phyloP scores from a whole-genome alignment of 2,797 vertebrate species.

The Nannoperca obscura region DNA sequence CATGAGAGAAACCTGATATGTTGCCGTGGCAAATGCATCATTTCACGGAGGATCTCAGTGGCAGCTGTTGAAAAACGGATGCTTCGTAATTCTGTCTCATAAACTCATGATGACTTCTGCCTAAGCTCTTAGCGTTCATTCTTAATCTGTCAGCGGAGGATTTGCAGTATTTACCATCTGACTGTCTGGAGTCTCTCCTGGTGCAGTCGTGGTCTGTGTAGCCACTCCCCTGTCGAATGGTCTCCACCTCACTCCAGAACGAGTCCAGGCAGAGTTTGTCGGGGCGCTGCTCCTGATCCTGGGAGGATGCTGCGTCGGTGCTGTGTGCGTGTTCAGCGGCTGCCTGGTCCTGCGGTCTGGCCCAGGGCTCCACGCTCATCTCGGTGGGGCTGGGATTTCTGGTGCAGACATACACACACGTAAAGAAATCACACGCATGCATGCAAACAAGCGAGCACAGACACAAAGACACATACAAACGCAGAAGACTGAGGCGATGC shows the following conservation, averaged over 20 bases:
- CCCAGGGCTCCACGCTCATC: slow-evolving; percentile 87
- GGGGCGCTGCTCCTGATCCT: slow-evolving; percentile 79
- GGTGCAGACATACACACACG: slow-evolving; percentile 77
- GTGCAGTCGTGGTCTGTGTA: slow-evolving; percentile 83
- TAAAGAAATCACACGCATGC: slow-evolving; percentile 78
- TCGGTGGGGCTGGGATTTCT: slow-evolving; percentile 86
- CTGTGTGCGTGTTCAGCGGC: slow-evolving; percentile 72
- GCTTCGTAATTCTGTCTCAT: neutral
- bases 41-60: slow-evolving; percentile 28
- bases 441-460: slow-evolving; percentile 67
- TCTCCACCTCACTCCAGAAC: slow-evolving; percentile 93
- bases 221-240: slow-evolving; percentile 87
- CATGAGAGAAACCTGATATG: slow-evolving; percentile 64
- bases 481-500: slow-evolving; percentile 29
- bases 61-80: slow-evolving; percentile 9
- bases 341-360: slow-evolving; percentile 78
- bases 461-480: slow-evolving; percentile 66
- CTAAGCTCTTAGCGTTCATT: neutral
- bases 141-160: neutral
- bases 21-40: slow-evolving; percentile 61
- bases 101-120: neutral
- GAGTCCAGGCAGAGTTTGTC: slow-evolving; percentile 90
- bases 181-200: slow-evolving; percentile 86
- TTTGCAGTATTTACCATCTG: slow-evolving; percentile 85
- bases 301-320: slow-evolving; percentile 49